Conservation (phyloP, 2,113 vertebrate species). For the Cynocephalus volans region DNA sequence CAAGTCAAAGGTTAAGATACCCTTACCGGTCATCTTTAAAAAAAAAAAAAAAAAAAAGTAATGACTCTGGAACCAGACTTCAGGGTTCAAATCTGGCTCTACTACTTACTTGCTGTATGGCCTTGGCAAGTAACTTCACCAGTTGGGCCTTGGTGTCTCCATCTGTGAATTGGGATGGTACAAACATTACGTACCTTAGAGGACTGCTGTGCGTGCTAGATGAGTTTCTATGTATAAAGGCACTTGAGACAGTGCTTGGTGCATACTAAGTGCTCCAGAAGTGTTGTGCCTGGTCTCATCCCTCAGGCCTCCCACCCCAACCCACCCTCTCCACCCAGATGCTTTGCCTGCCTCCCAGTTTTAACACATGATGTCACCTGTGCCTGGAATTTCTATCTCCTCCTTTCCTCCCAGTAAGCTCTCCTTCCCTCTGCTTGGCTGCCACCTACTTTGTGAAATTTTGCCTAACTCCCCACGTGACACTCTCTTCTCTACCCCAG, state of each 20-base stretch:
- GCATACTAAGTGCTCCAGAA: too few relatives aligned
- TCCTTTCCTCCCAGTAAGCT: neutral
- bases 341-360: neutral
- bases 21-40: too few relatives aligned
- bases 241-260: neutral
- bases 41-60: too few relatives aligned
- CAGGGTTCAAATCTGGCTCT: neutral
- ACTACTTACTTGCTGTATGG: neutral
- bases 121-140: neutral
- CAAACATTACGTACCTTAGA: neutral
- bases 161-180: neutral
- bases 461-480: neutral
- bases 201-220: accelerated
- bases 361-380: neutral
- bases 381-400: neutral
- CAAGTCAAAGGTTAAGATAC: too few relatives aligned
- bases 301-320: neutral
- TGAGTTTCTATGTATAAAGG: neutral
- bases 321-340: neutral
- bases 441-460: neutral
- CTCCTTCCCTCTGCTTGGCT: neutral
- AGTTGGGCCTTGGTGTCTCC: neutral
- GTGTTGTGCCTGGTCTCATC: neutral
- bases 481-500: neutral
- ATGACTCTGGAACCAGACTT: neutral